Evolutionary conservation across 2,888 invertebrate genomes (phyloP).

Genomic region (Pheosia gnoma): DNA sequence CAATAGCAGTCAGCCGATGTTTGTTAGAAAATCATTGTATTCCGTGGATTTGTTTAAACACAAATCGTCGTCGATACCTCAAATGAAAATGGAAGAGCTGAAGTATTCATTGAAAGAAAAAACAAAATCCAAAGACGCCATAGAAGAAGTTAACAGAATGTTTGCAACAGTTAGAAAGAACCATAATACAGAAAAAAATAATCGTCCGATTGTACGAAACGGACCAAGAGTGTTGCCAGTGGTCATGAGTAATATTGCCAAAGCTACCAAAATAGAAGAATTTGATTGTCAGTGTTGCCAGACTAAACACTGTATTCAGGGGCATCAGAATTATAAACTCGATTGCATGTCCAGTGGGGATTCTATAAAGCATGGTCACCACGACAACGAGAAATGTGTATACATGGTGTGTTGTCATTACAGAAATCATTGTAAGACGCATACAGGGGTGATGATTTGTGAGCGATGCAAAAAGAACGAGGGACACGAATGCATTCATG

Average conservation of each 20-base stretch:
- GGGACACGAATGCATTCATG: conserved; percentile 19
- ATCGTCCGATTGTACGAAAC: conserved; percentile 62
- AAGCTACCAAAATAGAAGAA: conserved; percentile 9
- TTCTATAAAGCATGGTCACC: conserved; percentile 46
- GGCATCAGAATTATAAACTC: not conserved
- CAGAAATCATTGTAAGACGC: conserved; percentile 35
- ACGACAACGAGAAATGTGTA: conserved; percentile 49
- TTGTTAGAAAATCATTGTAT: conserved; percentile 40
- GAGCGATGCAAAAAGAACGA: conserved; percentile 42
- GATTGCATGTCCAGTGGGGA: conserved; percentile 63
- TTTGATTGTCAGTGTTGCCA: conserved; percentile 50
- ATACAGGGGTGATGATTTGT: conserved; percentile 40
- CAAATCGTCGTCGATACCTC: conserved; percentile 74
- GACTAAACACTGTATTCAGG: conserved; percentile 43
- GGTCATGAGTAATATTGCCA: conserved; percentile 50
- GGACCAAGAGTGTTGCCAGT: conserved; percentile 74
- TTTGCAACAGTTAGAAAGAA: conserved; percentile 65
- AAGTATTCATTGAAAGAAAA: conserved; percentile 66
- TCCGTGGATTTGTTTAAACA: conserved; percentile 56
- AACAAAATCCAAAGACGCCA: conserved; percentile 64
- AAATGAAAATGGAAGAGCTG: conserved; percentile 75
- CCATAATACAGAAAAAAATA: conserved; percentile 41
- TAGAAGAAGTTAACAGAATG: conserved; percentile 75
- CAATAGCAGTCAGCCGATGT: conserved; percentile 50
- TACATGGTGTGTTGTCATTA: conserved; percentile 58